These are phyloP conservation scores for Arrhamphus sclerolepis DNA, from an alignment of 2,797 vertebrate species.

Conservation along the genomic window DNA sequence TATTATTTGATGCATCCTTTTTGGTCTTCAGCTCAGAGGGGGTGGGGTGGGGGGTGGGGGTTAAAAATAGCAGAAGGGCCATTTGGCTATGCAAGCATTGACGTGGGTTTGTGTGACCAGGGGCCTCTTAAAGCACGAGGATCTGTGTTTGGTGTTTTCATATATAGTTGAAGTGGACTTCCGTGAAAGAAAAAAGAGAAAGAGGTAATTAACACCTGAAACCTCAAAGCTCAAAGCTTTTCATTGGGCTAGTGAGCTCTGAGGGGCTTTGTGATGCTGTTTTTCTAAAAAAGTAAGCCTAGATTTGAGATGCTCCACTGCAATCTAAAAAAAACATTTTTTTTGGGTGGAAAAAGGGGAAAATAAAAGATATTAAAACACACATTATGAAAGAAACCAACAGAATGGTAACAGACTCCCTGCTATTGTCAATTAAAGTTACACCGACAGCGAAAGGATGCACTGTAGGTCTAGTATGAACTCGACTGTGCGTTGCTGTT, in stretches of 20 bases:
- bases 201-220: slow-evolving; percentile 75
- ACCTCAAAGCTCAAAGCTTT: slow-evolving; percentile 43
- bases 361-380: slow-evolving; percentile 25
- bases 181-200: slow-evolving; percentile 44
- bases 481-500: slow-evolving; percentile 68
- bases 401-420: slow-evolving; percentile 1
- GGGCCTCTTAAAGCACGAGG: slow-evolving; percentile 51
- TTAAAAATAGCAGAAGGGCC: slow-evolving; percentile 67
- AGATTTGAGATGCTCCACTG: slow-evolving; percentile 47
- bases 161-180: slow-evolving; percentile 66
- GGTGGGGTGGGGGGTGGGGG: too few relatives aligned
- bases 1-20: slow-evolving; percentile 61
- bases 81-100: slow-evolving; percentile 29
- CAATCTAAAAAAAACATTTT: background rate
- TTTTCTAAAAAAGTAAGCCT: slow-evolving; percentile 52
- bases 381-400: slow-evolving; percentile 24
- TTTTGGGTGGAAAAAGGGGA: slow-evolving; percentile 7
- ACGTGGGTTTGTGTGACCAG: slow-evolving; percentile 45
- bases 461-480: slow-evolving; percentile 58
- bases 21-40: slow-evolving; percentile 44
- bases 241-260: slow-evolving; percentile 22
- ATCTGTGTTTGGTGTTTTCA: slow-evolving; percentile 41
- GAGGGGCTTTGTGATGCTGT: slow-evolving; percentile 58
- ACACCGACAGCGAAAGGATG: slow-evolving; percentile 56
- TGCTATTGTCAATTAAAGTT: slow-evolving; percentile 12